Percentiles rank a stretch among this genome's conserved stretches.
These are phyloP conservation scores for Enteromius afrohamiltoni DNA, from an alignment of 2,797 vertebrate species.

Conservation along the genomic window DNA sequence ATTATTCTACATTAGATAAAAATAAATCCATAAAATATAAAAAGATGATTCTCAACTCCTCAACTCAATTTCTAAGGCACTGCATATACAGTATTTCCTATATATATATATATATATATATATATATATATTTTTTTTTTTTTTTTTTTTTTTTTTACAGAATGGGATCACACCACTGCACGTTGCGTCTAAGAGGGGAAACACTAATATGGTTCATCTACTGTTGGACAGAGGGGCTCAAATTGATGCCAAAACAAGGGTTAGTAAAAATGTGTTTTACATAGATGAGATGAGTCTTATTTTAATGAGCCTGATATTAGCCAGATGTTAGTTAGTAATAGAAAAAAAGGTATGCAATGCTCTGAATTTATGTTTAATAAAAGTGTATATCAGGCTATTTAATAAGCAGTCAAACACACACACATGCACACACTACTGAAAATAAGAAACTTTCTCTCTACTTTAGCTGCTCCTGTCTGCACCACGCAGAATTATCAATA, in stretches of 20 bases:
- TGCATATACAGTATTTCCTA: no score
- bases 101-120: background rate
- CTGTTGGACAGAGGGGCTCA: conserved; percentile 93
- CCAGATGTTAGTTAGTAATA: background rate
- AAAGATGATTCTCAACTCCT: background rate
- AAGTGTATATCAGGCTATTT: background rate
- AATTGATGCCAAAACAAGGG: conserved; percentile 97
- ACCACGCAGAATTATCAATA: background rate
- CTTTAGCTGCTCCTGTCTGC: background rate
- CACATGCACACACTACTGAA: background rate
- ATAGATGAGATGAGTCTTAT: background rate
- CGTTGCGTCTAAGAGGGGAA: conserved; percentile 97
- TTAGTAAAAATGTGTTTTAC: conserved; percentile 71
- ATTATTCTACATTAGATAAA: background rate
- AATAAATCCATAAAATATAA: background rate
- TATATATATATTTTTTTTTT: no score
- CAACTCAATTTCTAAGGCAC: background rate
- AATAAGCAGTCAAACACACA: background rate
- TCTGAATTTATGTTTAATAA: background rate
- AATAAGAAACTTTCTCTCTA: background rate
- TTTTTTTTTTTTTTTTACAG: conserved; percentile 66
- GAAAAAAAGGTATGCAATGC: background rate
- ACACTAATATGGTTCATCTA: conserved; percentile 97
- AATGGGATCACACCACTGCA: conserved; percentile 98
- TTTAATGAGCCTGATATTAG: background rate